phyloP scores from a whole-genome alignment of 2,888 invertebrate species.

The Hirtodrosophila histrioides region DNA sequence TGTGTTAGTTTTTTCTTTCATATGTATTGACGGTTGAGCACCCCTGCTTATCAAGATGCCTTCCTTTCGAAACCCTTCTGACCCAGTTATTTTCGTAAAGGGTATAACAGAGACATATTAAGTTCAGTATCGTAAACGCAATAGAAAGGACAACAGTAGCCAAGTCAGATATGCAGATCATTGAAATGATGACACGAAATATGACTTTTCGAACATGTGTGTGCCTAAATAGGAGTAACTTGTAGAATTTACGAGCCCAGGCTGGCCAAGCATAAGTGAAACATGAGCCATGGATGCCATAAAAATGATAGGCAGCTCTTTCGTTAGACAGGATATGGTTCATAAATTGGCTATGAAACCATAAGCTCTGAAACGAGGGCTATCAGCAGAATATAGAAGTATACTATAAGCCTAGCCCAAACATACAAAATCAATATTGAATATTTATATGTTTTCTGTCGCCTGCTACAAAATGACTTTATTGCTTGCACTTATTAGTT shows the following conservation, averaged over 20 bases:
- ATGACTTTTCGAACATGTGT: conserved; percentile 55
- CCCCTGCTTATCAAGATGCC: too few species aligned
- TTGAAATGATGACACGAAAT: conserved; percentile 53
- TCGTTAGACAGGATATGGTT: not conserved
- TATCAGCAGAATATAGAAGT: conserved; percentile 4
- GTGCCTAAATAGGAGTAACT: conserved; percentile 50
- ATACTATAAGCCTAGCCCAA: conserved; percentile 7
- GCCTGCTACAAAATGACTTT: conserved; percentile 17
- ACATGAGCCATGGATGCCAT: conserved; percentile 53
- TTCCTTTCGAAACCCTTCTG: too few species aligned
- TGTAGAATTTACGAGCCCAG: conserved; percentile 59
- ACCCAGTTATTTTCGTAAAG: not conserved
- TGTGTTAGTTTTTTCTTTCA: too few species aligned
- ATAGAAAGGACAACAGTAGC: conserved; percentile 27
- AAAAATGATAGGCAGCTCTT: conserved; percentile 44
- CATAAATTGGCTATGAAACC: conserved; percentile 46
- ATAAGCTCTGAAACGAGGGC: conserved; percentile 14
- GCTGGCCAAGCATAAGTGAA: conserved; percentile 61
- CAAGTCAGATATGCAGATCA: conserved; percentile 64
- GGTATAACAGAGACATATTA: conserved; percentile 9
- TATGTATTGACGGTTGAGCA: too few species aligned
- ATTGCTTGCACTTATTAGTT: conserved; percentile 11
- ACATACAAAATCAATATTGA: conserved; percentile 41
- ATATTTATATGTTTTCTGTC: conserved; percentile 30
- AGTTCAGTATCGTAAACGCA: conserved; percentile 24